phyloP scores from a whole-genome alignment of 2,797 vertebrate genomes.

The Florisuga fusca region DNA sequence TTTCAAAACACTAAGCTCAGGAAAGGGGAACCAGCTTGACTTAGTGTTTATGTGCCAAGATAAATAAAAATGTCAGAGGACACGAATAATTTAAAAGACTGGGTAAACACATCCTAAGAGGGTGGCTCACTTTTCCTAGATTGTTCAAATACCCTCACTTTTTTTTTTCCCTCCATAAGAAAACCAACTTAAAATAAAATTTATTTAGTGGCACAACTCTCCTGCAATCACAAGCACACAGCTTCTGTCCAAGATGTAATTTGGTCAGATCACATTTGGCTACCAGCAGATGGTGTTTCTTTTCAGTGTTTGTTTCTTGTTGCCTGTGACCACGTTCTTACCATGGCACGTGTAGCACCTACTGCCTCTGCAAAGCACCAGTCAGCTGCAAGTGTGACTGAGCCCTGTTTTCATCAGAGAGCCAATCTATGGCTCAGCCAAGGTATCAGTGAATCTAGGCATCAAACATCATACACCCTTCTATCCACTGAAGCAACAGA shows the following conservation, averaged over 20 bases:
- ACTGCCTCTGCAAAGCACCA: neutral
- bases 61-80: slow-evolving; percentile 48
- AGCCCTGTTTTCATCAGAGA: neutral
- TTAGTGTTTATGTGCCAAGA: slow-evolving; percentile 25
- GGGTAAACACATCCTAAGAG: slow-evolving; percentile 1
- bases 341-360: neutral
- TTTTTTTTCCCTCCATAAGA: neutral
- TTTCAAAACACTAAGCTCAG: slow-evolving; percentile 11
- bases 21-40: slow-evolving; percentile 32
- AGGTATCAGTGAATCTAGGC: neutral
- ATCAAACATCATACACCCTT: neutral
- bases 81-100: neutral
- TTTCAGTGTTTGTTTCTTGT: neutral
- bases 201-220: neutral
- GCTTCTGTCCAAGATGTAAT: neutral
- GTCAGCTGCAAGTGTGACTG: neutral
- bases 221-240: neutral
- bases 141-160: neutral
- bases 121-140: neutral
- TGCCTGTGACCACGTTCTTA: neutral
- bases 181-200: neutral
- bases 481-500: neutral
- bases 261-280: neutral
- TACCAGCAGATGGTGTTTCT: neutral
- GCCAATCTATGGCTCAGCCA: neutral